A percentile compares a stretch with the other conserved stretches of the same genome.
phyloP scores from a whole-genome alignment of 2,888 invertebrate species.

The Microctonus brassicae region DNA sequence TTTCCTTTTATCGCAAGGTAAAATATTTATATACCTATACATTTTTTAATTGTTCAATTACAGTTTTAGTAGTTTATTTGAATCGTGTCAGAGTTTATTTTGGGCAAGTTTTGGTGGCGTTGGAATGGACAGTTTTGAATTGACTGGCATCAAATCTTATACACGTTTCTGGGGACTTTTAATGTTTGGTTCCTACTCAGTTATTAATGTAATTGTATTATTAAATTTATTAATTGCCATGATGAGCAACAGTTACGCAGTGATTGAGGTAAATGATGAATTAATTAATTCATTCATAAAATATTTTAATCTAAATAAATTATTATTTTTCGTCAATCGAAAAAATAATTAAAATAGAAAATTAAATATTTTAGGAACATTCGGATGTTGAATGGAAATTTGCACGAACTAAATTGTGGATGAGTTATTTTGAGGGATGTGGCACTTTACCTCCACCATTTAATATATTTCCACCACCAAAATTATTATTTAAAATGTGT shows the following conservation, averaged over 20 bases:
- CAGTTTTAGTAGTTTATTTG: conserved; percentile 82
- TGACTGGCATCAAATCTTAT: conserved; percentile 87
- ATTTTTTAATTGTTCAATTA: not conserved
- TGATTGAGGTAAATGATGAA: conserved; percentile 80
- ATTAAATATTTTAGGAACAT: conserved; percentile 81
- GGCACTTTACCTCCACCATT: conserved; percentile 94
- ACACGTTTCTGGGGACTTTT: conserved; percentile 95
- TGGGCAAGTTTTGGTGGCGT: conserved; percentile 97
- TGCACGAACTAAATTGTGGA: conserved; percentile 93
- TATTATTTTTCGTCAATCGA: not conserved
- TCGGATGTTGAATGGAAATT: conserved; percentile 98
- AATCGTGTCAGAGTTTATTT: conserved; percentile 94
- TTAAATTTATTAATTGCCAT: conserved; percentile 96
- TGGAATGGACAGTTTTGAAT: conserved; percentile 88
- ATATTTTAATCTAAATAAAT: not conserved
- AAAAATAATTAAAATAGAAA: not conserved
- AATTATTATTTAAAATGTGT: conserved; percentile 79
- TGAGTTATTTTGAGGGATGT: conserved; percentile 94
- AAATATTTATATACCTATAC: not conserved
- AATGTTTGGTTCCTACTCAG: conserved; percentile 96
- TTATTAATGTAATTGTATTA: conserved; percentile 94
- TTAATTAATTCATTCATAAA: not conserved
- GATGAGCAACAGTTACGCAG: conserved; percentile 97
- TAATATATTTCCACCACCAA: conserved; percentile 91
- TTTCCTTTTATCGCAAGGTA: too few relatives aligned